phyloP scores from a whole-genome alignment of 2,888 invertebrate genomes.

The Phanerotoma sp. region DNA sequence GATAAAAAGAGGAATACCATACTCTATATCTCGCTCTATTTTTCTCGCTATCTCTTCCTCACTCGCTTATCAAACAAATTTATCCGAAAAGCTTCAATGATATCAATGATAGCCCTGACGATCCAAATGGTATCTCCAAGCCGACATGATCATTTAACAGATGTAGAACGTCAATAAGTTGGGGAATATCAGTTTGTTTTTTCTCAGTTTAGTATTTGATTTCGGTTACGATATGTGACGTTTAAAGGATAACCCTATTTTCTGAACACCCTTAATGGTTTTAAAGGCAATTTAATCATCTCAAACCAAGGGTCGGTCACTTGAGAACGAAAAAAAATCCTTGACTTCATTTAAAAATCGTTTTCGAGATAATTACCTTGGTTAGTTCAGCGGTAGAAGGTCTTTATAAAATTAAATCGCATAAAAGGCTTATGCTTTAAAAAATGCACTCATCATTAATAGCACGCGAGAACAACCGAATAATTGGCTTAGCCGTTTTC shows the following conservation, averaged over 20 bases:
- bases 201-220: slow-evolving; percentile 66
- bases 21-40: too few species aligned
- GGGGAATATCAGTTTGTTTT: slow-evolving; percentile 76
- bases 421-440: slow-evolving; percentile 64
- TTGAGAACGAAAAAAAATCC: slow-evolving; percentile 53
- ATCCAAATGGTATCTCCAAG: slow-evolving; percentile 52
- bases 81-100: slow-evolving; percentile 87
- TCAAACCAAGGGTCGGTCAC: slow-evolving; percentile 54
- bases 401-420: too few species aligned
- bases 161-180: slow-evolving; percentile 65
- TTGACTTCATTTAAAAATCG: slow-evolving; percentile 65
- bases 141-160: slow-evolving; percentile 61
- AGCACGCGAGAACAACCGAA: slow-evolving; percentile 55
- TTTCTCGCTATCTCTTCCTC: too few species aligned
- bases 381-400: slow-evolving; percentile 69
- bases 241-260: slow-evolving; percentile 62
- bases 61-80: slow-evolving; percentile 78
- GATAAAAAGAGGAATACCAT: too few species aligned
- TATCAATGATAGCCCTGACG: slow-evolving; percentile 57
- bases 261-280: slow-evolving; percentile 64
- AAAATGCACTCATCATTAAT: slow-evolving; percentile 57
- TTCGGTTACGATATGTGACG: slow-evolving; percentile 69
- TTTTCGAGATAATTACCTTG: slow-evolving; percentile 78
- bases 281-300: slow-evolving; percentile 56
- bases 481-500: slow-evolving; percentile 62